Percentiles rank a stretch among this genome's conserved stretches.
Conservation (phyloP, 2,797 vertebrate species). For the Rhinella marina region DNA sequence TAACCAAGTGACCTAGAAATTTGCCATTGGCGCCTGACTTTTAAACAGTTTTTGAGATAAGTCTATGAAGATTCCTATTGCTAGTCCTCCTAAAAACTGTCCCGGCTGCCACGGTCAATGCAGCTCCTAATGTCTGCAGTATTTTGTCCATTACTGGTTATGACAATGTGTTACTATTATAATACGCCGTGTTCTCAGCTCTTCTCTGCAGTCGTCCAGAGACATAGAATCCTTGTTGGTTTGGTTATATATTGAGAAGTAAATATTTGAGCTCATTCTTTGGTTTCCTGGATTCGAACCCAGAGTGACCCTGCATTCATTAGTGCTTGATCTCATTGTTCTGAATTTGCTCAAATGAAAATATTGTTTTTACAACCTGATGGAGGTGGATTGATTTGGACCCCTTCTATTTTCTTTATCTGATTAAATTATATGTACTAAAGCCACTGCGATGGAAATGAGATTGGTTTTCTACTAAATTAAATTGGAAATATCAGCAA, state of each 20-base stretch:
- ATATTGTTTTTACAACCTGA: constrained; percentile 98
- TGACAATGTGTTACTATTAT: not conserved
- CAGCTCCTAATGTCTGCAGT: not conserved
- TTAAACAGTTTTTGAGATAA: not conserved
- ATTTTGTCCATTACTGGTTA: not conserved
- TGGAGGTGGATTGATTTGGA: constrained; percentile 99
- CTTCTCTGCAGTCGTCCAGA: constrained; percentile 62
- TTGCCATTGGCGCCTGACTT: not conserved
- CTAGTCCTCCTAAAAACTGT: not conserved
- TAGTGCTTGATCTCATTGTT: constrained; percentile 78
- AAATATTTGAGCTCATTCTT: constrained; percentile 80
- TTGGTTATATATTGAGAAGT: constrained; percentile 69
- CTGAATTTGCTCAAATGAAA: constrained; percentile 94
- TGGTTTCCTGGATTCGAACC: constrained; percentile 69
- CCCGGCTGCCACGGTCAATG: not conserved
- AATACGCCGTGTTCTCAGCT: not conserved
- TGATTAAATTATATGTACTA: constrained; percentile 98
- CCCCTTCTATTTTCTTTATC: constrained; percentile 91
- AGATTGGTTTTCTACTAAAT: constrained; percentile 69
- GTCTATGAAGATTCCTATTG: not conserved
- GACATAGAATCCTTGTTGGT: constrained; percentile 65
- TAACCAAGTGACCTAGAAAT: not conserved
- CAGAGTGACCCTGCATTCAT: constrained; percentile 81
- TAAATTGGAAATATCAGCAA: constrained; percentile 53
- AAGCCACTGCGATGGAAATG: constrained; percentile 76